Evolutionary conservation across 2,888 invertebrate genomes (phyloP).

Genomic region (Altica lythri): DNA sequence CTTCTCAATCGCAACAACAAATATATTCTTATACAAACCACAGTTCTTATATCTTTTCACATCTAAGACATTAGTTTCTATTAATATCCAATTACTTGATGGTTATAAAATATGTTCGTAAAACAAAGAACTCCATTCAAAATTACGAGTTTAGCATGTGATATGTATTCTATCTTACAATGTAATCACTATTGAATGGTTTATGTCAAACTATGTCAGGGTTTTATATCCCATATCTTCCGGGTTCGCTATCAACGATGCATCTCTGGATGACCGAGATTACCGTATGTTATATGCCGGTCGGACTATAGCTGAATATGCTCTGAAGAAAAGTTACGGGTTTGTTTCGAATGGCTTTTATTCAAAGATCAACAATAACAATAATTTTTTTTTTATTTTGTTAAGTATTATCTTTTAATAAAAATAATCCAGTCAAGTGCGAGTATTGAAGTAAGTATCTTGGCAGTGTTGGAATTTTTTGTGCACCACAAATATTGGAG

Average conservation of each 20-base stretch:
- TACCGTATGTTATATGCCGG: slow-evolving; percentile 25
- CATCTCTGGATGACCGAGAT: slow-evolving; percentile 27
- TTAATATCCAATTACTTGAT: slow-evolving; percentile 8
- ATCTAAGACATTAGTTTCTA: not conserved
- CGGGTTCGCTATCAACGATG: slow-evolving; percentile 31
- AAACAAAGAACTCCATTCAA: slow-evolving; percentile 9
- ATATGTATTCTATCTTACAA: slow-evolving; percentile 16
- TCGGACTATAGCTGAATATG: slow-evolving; percentile 10
- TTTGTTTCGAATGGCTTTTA: no score
- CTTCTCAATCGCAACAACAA: no score
- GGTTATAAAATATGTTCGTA: slow-evolving; percentile 7
- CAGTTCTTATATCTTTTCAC: not conserved
- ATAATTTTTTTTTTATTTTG: no score
- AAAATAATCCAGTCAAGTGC: no score
- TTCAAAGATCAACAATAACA: no score
- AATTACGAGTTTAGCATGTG: slow-evolving; percentile 6
- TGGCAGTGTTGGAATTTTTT: no score
- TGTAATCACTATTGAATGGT: slow-evolving; percentile 34
- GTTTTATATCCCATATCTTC: slow-evolving; percentile 32
- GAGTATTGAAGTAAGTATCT: no score
- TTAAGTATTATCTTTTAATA: no score
- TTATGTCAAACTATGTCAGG: slow-evolving; percentile 28
- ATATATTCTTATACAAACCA: no score
- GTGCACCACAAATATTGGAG: no score
- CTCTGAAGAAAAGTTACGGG: not conserved